Evolutionary conservation across 2,888 invertebrate genomes (phyloP), one percentile per base, ranked within the genome.

Genomic region (Archaeoteleia sp.): DNA sequence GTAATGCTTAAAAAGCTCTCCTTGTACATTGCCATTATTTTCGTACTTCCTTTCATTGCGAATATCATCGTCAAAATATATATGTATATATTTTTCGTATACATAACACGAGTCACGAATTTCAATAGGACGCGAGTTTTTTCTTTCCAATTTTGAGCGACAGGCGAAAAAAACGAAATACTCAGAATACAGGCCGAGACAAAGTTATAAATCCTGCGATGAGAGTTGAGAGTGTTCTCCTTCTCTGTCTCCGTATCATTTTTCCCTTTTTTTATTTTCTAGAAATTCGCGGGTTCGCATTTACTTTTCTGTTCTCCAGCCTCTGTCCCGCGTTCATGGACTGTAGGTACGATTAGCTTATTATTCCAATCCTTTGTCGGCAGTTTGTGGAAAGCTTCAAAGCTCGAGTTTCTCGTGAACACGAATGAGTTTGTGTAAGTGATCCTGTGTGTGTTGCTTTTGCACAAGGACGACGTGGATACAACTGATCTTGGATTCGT

Each of bases 281-380:
- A 48, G 49, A 34, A 67, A 43, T 60, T 68, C 54, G 62, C 42
- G 43, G 60, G 42, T 62, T 55, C 27, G 60, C 66, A 70, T 66
- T 70, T 65, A 65, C 58, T 69, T 65, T 53, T 58, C 40, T 66
- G 49, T 69, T 66, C 57, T 57, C 43, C 45, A 58, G 25, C 43
- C 49, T 65, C 57, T 65, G 58, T 67, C 54, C 42, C 61, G 46
- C 62, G 62, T 58, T 68, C 55, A 63, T 51, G 68, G 63, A 58
- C 62, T 62, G 66, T 71, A 65, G 58, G 62, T 67, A 77, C 79
- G 80, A 79, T 79, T 79, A 79, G 80, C 79, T 78, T 78, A 78
- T 80, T 78, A 80, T 79, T 78, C 76, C 69, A 63, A 67, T 70
- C 70, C 76, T 79, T 80, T 80, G 79, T 79, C 78, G 78, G 77